Evolutionary conservation across 30 jellyfish, hydroid and myxozoan genomes (phyloP).

Genomic region (Sanderia malayensis): DNA sequence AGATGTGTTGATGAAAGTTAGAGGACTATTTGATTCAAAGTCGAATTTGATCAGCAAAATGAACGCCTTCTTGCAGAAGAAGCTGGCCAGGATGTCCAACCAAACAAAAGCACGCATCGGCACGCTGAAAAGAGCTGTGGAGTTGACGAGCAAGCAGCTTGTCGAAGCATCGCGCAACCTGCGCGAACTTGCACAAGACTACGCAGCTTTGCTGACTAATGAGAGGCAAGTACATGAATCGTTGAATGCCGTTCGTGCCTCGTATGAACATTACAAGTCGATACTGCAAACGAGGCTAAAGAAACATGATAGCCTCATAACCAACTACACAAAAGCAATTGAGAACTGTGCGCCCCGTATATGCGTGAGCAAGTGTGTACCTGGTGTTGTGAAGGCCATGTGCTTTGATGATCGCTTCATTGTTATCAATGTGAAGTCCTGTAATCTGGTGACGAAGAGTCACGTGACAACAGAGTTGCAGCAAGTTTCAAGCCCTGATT

Average conservation of each 20-base stretch:
- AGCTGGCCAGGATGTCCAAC: conserved; percentile 8
- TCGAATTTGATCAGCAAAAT: conserved; percentile 5
- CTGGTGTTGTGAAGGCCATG: conserved; percentile 39
- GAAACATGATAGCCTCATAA: conserved; percentile 14
- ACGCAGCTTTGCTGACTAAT: background rate
- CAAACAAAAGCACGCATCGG: conserved; percentile 9
- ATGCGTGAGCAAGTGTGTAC: conserved; percentile 52
- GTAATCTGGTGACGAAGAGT: conserved; percentile 28
- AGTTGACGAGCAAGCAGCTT: background rate
- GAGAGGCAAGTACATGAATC: background rate
- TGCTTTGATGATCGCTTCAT: conserved; percentile 43
- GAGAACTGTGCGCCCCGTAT: conserved; percentile 55
- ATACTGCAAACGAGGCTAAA: conserved; percentile 2
- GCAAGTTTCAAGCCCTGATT: conserved; percentile 5
- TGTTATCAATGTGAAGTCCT: conserved; percentile 12
- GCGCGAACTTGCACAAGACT: background rate
- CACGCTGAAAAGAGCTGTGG: conserved; percentile 12
- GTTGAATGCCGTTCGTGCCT: conserved; percentile 1
- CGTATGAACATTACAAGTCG: background rate
- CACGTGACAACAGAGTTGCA: conserved; percentile 10
- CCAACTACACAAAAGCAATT: conserved; percentile 31
- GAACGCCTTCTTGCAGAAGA: conserved; percentile 13
- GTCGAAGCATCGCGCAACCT: background rate
- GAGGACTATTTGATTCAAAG: background rate
- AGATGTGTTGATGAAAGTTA: conserved; percentile 29